phyloP scores from a whole-genome alignment of 2,113 vertebrate genomes.

The Coptodon bakossiorum region DNA sequence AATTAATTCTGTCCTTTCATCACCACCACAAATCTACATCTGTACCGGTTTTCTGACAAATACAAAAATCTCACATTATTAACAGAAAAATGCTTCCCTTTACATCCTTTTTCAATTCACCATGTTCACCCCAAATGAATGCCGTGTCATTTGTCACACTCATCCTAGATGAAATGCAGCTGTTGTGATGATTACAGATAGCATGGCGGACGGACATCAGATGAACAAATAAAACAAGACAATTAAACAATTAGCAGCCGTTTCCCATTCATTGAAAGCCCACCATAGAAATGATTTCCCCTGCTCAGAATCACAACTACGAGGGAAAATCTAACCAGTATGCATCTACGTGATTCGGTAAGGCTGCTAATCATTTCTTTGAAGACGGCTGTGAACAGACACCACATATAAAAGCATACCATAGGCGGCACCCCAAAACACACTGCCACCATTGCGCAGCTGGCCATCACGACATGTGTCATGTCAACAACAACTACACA shows the following conservation, averaged over 20 bases:
- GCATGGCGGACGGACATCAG: constrained; percentile 41
- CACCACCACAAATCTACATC: constrained; percentile 4
- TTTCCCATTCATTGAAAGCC: constrained; percentile 21
- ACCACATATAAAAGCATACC: constrained; percentile 18
- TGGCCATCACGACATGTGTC: not conserved
- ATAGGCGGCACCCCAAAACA: constrained; percentile 46
- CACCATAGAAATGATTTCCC: not conserved
- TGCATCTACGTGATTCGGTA: not conserved
- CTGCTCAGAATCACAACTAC: not conserved
- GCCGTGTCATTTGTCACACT: constrained; percentile 30
- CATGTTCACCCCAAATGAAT: constrained; percentile 32
- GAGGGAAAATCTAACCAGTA: not conserved
- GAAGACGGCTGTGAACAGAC: constrained; percentile 13
- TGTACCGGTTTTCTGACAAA: not conserved
- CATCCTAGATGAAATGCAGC: constrained; percentile 56
- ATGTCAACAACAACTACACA: not conserved
- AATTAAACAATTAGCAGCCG: constrained; percentile 88
- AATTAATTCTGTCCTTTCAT: constrained; percentile 19
- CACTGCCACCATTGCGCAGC: constrained; percentile 28
- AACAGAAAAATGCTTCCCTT: not conserved
- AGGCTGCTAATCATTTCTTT: constrained; percentile 64
- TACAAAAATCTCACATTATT: not conserved
- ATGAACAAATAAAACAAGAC: constrained; percentile 36
- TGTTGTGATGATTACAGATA: constrained; percentile 47
- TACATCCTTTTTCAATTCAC: not conserved